Evolutionary conservation across 2,113 vertebrate species (phyloP).

Genomic region (Burhinus bistriatus): DNA sequence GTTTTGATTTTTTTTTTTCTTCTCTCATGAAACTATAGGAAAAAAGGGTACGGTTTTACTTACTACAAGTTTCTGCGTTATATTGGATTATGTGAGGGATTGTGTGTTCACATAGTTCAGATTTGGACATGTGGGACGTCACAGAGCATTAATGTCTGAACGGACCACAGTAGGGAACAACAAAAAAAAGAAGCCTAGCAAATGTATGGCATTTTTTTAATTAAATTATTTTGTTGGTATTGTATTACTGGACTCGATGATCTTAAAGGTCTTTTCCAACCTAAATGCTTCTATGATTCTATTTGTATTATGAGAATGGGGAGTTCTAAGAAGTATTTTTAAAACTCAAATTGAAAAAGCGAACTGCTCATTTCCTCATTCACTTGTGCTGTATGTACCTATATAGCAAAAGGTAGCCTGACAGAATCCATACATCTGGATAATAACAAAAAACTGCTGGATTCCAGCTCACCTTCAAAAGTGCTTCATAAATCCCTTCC

Average conservation of each 20-base stretch:
- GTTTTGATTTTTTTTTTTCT: not conserved
- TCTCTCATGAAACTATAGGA: not conserved
- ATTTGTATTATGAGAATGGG: not conserved
- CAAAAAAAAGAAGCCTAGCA: not conserved
- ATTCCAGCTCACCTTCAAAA: not conserved
- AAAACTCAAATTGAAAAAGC: not conserved
- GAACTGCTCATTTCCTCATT: not conserved
- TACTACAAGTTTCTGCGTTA: not conserved
- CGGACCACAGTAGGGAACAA: not conserved
- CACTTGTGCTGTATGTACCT: fast-evolving
- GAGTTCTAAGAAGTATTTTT: not conserved
- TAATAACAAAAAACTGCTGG: not conserved
- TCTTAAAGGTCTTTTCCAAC: not conserved
- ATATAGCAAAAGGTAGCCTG: not conserved
- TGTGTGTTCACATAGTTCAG: fast-evolving
- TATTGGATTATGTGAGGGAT: not conserved
- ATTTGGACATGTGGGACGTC: not conserved
- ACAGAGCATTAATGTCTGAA: not conserved
- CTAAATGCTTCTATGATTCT: not conserved
- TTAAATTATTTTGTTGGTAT: not conserved
- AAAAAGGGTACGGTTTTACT: not conserved
- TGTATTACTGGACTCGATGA: not conserved
- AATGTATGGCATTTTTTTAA: not conserved
- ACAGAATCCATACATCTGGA: not conserved
- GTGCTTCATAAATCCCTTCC: not conserved